Conservation (phyloP, 2,113 vertebrate genomes). For the Scolopax mira region DNA sequence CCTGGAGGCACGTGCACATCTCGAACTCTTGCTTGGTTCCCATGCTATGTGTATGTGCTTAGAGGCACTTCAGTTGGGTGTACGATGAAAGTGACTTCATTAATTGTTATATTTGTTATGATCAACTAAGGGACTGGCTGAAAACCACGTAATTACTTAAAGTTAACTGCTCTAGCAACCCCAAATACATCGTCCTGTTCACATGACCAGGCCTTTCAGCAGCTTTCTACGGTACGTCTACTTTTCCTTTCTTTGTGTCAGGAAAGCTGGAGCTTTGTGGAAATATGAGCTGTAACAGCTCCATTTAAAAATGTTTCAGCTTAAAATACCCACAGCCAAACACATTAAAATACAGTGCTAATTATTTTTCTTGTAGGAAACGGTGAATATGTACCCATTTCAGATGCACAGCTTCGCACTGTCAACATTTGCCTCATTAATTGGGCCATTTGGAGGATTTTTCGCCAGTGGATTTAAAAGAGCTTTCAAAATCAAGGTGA, state of each 20-base stretch:
- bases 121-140: neutral
- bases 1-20: too few species aligned
- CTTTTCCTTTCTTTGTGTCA: neutral
- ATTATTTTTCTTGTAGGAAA: slow-evolving; percentile 76
- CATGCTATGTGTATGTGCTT: too few species aligned
- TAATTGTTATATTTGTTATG: neutral
- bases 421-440: slow-evolving; percentile 91
- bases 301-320: neutral
- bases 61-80: too few species aligned
- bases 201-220: neutral
- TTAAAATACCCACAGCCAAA: neutral
- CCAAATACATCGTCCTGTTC: neutral
- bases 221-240: neutral
- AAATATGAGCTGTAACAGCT: neutral
- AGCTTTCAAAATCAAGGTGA: slow-evolving; percentile 98
- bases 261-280: neutral
- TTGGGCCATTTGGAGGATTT: slow-evolving; percentile 97
- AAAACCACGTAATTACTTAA: neutral
- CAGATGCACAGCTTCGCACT: slow-evolving; percentile 95
- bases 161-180: neutral
- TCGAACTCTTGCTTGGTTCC: too few species aligned
- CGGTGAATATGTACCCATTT: slow-evolving; percentile 91
- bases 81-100: too few species aligned
- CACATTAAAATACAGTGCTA: neutral
- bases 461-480: slow-evolving; percentile 98